Evolutionary conservation across 2,797 vertebrate species (phyloP), one percentile per base, ranked within the genome.

Genomic region (Myoxocephalus aenaeus): DNA sequence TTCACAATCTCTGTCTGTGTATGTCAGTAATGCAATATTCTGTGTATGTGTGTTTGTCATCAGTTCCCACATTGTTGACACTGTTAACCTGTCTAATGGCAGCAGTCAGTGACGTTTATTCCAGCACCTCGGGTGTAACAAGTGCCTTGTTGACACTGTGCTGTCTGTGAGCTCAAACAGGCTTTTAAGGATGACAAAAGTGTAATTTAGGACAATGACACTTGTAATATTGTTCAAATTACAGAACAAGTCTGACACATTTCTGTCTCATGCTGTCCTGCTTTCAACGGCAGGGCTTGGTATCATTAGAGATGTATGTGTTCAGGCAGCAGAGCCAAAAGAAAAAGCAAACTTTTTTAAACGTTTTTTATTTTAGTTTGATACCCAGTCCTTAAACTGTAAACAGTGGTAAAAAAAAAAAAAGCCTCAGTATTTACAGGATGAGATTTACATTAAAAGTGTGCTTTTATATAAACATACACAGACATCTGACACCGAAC

Each of bases 61-160:
- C 34, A n/a, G 5, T 32, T 71, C 65, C 65, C 18, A 68, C 38
- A 61, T 67, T 62, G 64, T 59, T 73, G 69, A 69, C 73, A 44
- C 61, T 6, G 61, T 66, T 62, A 51, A 74, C 69, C 42, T 62
- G 59, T 48, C 65, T 59, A 64, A 58, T 46, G 57, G 59, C 58
- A 42, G 56, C 73, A 68, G 56, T 59, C 70, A 36, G 36, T 2
- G 17, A 22, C 3, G 5, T 81, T 75, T 72, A 65, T 54, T 65
- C 36, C 29, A 48, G 65, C 38, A n/a, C n/a, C 54, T 63, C 69
- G 22, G 57, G 38, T 34, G 42, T 40, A 77, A 73, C 77, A 68
- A 84, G 61, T 38, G 54, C 75, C 44, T 74, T 68, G 65, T 74
- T 87, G 74, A 81, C 82, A 62, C 69, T 4, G 46, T 46, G 48